Evolutionary conservation across 2,113 vertebrate species (phyloP), one percentile per base, ranked within the genome.

Genomic region (Poeciliopsis prolifica): DNA sequence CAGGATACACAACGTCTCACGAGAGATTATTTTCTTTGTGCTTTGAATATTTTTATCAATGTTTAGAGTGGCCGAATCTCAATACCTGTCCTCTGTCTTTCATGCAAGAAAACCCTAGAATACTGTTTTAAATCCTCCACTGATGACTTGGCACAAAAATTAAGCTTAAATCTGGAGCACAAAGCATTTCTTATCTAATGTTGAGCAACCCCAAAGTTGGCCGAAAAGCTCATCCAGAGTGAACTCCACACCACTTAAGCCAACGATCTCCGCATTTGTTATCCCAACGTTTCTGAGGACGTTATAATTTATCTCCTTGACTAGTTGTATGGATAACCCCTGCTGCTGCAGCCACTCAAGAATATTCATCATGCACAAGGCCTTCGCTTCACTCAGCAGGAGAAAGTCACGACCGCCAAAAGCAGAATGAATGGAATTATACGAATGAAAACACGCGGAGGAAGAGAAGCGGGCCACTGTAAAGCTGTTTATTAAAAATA

Each of bases 401-500:
- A 11, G 5, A 22, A 13, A 26, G 37, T 35, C 70, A 75, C 51
- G 68, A 75, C 60, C 74, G 67, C 61, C 79, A 87, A 75, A 85
- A 74, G 30, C 12, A 0, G 51, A 63, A 28, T 65, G 65, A 85
- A 78, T 70, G 69, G 40, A 70, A 51, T 35, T 29, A 40, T 28
- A 0, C 26, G 26, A 24, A 54, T 29, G 22, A 61, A 71, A 42
- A 68, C 31, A 13, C n/a, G 26, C 37, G 35, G 22, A 64, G 35
- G 1, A 58, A 51, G 2, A 62, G 10, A 30, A 19, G 3, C 1
- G 60, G 66, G 58, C 17, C 22, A 67, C 31, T 68, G 12, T 76
- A 61, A 81, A 65, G 33, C 75, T 69, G 78, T 90, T 93, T 92
- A 92, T 89, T 92, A 83, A 89, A 58, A 88, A 88, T 83, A 83